Evolutionary conservation across 2,888 invertebrate genomes (phyloP), one percentile per base, ranked within the genome.

Genomic region (Bimastos eiseni): DNA sequence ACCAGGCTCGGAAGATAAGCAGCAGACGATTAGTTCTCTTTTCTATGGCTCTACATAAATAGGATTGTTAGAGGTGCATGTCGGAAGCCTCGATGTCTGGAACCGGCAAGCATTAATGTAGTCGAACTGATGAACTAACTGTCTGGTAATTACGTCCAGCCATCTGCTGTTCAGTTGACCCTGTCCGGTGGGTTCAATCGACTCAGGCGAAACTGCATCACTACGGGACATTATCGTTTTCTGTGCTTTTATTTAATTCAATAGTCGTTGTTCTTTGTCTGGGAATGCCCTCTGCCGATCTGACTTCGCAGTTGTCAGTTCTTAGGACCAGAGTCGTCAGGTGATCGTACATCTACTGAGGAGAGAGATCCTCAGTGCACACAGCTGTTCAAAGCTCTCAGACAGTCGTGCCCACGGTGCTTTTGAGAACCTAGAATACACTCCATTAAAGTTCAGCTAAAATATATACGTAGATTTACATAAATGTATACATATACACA

Each of bases 1-100:
- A n/a, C 30, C n/a, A 70, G 70, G 70, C n/a, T 70, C 70, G 70
- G n/a, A n/a, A n/a, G 70, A 70, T 70, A 70, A 70, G 70, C n/a
- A n/a, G 70, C n/a, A 1, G 70, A n/a, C n/a, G 70, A 70, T 70
- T 70, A 70, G 70, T 70, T 70, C n/a, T 49, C 49, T n/a, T n/a
- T 3, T 70, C n/a, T 70, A 8, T 70, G 70, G 70, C n/a, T 30
- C 70, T 30, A 70, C 70, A 13, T 70, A 70, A 30, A n/a, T 70
- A 30, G 70, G 70, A 70, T 70, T n/a, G 30, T 70, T 70, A 70
- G n/a, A n/a, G 70, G 70, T 70, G 70, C 70, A 70, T n/a, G 30
- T 8, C 13, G n/a, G 70, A 70, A 8, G n/a, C n/a, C n/a, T 11
- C 70, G n/a, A 70, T 70, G 30, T 70, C 70, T 70, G 70, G 70